Base-by-base conservation (phyloP, 2,113 vertebrate genomes). In the Chaetodon trifascialis region DNA sequence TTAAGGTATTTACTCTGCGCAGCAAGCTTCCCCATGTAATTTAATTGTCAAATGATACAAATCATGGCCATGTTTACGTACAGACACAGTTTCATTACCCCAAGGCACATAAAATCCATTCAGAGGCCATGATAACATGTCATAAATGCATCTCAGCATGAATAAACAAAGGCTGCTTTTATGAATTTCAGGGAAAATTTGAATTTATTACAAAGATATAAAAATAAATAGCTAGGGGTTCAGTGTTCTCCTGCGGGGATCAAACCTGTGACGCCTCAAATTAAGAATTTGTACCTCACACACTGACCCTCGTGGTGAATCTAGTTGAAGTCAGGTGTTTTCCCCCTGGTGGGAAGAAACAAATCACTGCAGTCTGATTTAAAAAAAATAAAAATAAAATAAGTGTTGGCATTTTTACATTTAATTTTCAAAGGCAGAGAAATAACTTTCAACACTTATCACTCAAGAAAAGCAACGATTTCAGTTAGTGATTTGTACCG, bases 391-490 rank as follows among this genome's bases (percentile, higher is more conserved):
- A 30, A 30, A 30, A n/a, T n/a, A n/a, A n/a, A n/a, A n/a, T n/a
- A n/a, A 75, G 85, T 92, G 86, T 92, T 91, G 84, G 89, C 76
- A 55, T 72, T 83, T 79, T 62, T 69, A 77, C 58, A 60, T 90
- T 79, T 76, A n/a, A 78, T 87, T 88, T 80, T 83, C 82, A 86
- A 80, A 89, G 63, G 77, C 74, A 87, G 63, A 73, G 79, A 87
- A 85, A 89, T 72, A 87, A 85, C 88, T 88, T 86, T 93, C 84
- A 93, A 93, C 92, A 92, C 94, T 80, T 90, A 87, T 91, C 93
- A 93, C 64, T 65, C 3, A 63, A 80, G 79, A 83, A 56, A 74
- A 42, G 78, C 83, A 38, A 78, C 89, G 82, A 85, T 90, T 83
- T 64, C 49, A 36, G 67, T 83, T 83, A 79, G 83, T 72, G 81